Percentiles rank a stretch among this genome's conserved stretches.
Evolutionary conservation across 1,140 invertebrate species (phyloP).

Genomic region (Lordiphosa clarofinis): DNA sequence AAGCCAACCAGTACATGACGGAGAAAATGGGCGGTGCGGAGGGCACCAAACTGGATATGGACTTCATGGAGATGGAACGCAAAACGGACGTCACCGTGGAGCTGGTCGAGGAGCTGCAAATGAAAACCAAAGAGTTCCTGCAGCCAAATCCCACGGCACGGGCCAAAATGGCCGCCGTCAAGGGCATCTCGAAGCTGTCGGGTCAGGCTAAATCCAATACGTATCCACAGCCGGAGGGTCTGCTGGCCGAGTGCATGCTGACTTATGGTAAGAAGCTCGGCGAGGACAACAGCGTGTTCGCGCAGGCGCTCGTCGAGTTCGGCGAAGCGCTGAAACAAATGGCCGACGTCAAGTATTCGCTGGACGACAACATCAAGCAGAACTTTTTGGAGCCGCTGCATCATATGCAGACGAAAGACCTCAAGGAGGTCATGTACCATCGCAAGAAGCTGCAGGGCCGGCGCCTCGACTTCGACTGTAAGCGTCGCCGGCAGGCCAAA

Average conservation of each 20-base stretch:
- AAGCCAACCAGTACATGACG: slow-evolving; percentile 99
- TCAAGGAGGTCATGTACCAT: slow-evolving; percentile 99
- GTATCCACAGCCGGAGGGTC: slow-evolving; percentile 99
- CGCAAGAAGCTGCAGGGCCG: slow-evolving; percentile 98
- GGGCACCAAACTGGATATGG: slow-evolving; percentile 99
- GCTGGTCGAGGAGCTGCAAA: slow-evolving; percentile 96
- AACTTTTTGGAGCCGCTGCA: slow-evolving; percentile 99
- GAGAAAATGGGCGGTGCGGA: slow-evolving; percentile 99
- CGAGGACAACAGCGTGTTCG: slow-evolving; percentile 92
- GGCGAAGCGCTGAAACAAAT: slow-evolving; percentile 98
- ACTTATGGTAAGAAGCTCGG: slow-evolving; percentile 97
- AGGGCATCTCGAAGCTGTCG: slow-evolving; percentile 93
- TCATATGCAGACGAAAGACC: slow-evolving; percentile 98
- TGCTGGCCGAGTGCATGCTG: slow-evolving; percentile 97
- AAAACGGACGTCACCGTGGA: slow-evolving; percentile 98
- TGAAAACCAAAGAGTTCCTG: slow-evolving; percentile 98
- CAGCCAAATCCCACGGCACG: slow-evolving; percentile 98
- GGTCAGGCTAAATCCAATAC: slow-evolving; percentile 94
- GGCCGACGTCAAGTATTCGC: slow-evolving; percentile 98
- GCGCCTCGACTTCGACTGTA: slow-evolving; percentile 98
- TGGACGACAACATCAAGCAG: slow-evolving; percentile 99
- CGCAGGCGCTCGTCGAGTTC: slow-evolving; percentile 93
- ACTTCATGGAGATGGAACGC: slow-evolving; percentile 99
- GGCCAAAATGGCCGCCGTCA: slow-evolving; percentile 96
- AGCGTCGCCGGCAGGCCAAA: slow-evolving; percentile 97